Evolutionary conservation across 2,797 vertebrate genomes (phyloP), one percentile per base, ranked within the genome.

Genomic region (Schizopygopsis pylzovi): DNA sequence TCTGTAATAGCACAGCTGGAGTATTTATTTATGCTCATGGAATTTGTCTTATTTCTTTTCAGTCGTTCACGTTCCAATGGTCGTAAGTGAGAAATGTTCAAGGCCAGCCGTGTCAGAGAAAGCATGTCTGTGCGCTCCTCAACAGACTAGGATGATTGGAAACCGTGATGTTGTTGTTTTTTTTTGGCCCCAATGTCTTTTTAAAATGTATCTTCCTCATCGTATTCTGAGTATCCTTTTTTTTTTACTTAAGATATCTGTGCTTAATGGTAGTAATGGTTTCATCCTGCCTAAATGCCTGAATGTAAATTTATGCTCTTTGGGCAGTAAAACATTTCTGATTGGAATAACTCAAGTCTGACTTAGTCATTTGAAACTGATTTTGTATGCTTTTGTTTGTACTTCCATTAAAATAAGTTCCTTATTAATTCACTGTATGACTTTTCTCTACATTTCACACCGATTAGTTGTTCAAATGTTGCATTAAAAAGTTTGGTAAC

Each of bases 41-140:
- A 25, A 77, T 25, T 49, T 15, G 15, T 54, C 71, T 22, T 87
- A 91, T 45, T 47, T 76, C 20, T 78, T 45, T 91, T 9, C 79
- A 99, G 98, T 94, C 97, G 97, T 75, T 99, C 98, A 92, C 95
- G 96, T 91, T 99, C 98, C 91, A 96, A 95, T 67, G 97, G 98
- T 87, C 96, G 97, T 92, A 98, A 98, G 90, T 99, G 90, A 97
- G 89, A 92, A 75, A 70, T 28, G 41, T 25, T 71, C 28, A 39
- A 75, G 67, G 47, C 68, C 43, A 37, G 39, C 67, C 10, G 85
- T 70, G 33, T 68, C 52, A 71, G 79, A 81, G 59, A 85, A 61
- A 70, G 41, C 71, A 81, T 85, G 61, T 83, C 49, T 71, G 49
- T 45, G 6, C 25, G 6, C 47, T 70, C 37, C 33, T 61, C 79